Evolutionary conservation across 1,140 invertebrate genomes (phyloP), one percentile per base, ranked within the genome.

Genomic region (Bombus breviceps): DNA sequence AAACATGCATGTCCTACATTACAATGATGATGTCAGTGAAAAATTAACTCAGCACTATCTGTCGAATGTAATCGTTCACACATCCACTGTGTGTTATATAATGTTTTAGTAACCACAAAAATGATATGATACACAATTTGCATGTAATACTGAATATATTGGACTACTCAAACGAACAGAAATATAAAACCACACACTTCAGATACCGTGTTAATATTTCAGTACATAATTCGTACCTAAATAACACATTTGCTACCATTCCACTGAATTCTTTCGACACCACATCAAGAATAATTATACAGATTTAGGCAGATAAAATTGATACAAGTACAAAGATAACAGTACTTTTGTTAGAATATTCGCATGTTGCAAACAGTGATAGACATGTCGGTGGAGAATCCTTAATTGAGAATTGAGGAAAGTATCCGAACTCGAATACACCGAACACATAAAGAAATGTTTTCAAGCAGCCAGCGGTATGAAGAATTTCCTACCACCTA

Each of bases 381-480:
- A 43, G 15, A 43, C 3, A 0, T 43, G 0, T 15, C 2, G 0
- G 13, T 15, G 3, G 0, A 15, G 25, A 28, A 59, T 28, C 0
- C 57, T 68, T 15, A 1, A n/a, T 68, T 59, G 22, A 57, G 28
- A 57, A 57, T 9, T 2, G 57, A 0, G 3, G 25, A 8, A 57
- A 57, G 3, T 57, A 10, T 25, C 0, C 13, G 13, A 43, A 15
- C 43, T 15, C 0, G 13, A 43, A 43, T 15, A 15, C 3, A 43
- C 13, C 12, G 43, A 8, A 6, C 6, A 18, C 18, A 18, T 0
- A 53, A 53, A 8, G 6, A 22, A 53, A 53, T 2, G 6, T 22
- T 53, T 22, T 22, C 0, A 53, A 53, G 6, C 1, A 53, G 6
- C 22, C 18, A 8, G 0, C 18, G 0, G 1, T 53, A 53, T 22